Base-by-base conservation (phyloP, 2,797 vertebrate species). In the Telmatherina bonti region DNA sequence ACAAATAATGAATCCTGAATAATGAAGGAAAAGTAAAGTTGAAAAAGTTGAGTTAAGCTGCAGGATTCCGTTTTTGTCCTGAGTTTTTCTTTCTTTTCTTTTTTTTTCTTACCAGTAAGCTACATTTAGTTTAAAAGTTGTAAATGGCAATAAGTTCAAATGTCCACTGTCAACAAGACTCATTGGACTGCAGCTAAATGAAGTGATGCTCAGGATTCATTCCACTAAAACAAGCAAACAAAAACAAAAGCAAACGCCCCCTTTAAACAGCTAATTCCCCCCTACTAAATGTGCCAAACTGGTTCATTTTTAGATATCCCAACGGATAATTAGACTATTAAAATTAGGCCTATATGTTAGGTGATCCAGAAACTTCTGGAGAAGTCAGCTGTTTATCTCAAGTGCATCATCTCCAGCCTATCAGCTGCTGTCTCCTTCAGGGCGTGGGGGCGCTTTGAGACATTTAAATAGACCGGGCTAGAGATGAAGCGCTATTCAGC, bases 391-490 rank as follows among this genome's bases (percentile, higher is more conserved):
- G 22, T 36, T 86, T 86, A 89, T 91, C 89, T 79, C 31, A 0
- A 0, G 2, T 15, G 0, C 67, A n/a, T 61, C 77, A 91, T 91
- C 87, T 89, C 38, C 78, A 80, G 73, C 88, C 89, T 80, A 88
- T 91, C 79, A 62, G 47, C 59, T 0, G 12, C 2, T 47, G 3
- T 36, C 57, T 53, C 35, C 24, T 13, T 20, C 0, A 52, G 79
- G 86, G 81, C 22, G 79, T 64, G 53, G 75, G 49, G 61, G 12
- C 0, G n/a, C 29, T 1, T 3, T 2, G 18, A 27, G 8, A 16
- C 30, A 0, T 66, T 89, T 93, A 93, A 91, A 90, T 59, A 85
- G 57, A 52, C 7, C 1, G 1, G 11, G 29, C 0, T 41, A 1
- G 0, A 6, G 2, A 1, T 2, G 20, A 8, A 10, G 5, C 16